Percentiles rank a stretch among this genome's conserved stretches.
Evolutionary conservation across 2,888 invertebrate genomes (phyloP).

Genomic region (Athetis lepigone): DNA sequence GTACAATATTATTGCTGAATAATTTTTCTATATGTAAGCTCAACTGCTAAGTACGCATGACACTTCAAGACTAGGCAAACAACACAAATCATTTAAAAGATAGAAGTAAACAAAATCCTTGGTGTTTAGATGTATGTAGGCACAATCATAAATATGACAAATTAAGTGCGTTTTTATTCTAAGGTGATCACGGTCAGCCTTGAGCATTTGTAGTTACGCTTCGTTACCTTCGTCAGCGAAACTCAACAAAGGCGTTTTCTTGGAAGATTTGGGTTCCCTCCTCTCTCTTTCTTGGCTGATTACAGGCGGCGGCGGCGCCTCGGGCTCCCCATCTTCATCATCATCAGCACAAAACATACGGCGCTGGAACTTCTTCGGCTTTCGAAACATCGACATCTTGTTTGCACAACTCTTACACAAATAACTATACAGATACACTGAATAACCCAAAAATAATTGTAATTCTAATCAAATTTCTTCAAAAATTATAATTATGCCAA

Average conservation of each 20-base stretch:
- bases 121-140: neutral
- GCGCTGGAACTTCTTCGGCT: conserved; percentile 96
- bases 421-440: neutral
- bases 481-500: conserved; percentile 9
- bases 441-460: neutral
- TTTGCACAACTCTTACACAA: conserved; percentile 27
- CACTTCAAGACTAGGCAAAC: neutral
- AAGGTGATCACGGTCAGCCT: conserved; percentile 23
- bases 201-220: conserved; percentile 13
- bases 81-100: neutral
- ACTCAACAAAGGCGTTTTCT: conserved; percentile 92
- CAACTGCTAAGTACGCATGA: no score
- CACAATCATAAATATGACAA: no score
- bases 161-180: no score
- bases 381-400: conserved; percentile 95
- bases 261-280: conserved; percentile 88
- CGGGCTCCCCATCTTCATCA: conserved; percentile 91
- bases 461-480: conserved; percentile 4
- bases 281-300: conserved; percentile 81
- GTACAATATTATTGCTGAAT: neutral
- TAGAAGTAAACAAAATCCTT: conserved; percentile 20
- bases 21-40: neutral
- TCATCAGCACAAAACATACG: conserved; percentile 94
- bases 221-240: conserved; percentile 93
- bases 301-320: conserved; percentile 88